Base-by-base conservation (phyloP, 2,113 vertebrate species). In the Chaetodon trifascialis region DNA sequence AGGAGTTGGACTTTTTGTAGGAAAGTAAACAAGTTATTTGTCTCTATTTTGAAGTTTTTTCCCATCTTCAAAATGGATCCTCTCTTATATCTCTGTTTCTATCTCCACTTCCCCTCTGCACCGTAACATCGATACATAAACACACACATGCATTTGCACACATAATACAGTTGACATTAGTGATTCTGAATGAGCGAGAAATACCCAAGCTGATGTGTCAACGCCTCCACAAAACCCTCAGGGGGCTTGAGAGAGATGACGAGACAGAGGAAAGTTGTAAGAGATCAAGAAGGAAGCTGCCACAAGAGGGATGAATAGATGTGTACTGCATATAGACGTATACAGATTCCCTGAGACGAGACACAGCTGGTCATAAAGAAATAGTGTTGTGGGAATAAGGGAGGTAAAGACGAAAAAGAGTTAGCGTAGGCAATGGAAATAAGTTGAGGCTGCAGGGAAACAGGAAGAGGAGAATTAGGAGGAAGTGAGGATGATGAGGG, bases 1-100 rank as follows among this genome's bases (percentile, higher is more conserved):
- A 12, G 12, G 69, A 59, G 17, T 5, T 11, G 2, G 17, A 49
- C 11, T 47, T 46, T 71, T 75, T 58, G n/a, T 7, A 52, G 11
- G 4, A 46, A 71, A 23, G 49, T 78, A 64, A 87, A 85, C 69
- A 84, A 88, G 23, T 2, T 80, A 12, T 63, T 73, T 71, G 38
- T 72, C 7, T 8, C 5, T 40, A 44, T 51, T 79, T 64, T 55
- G 16, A 44, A 34, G 10, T 46, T 76, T 76, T 30, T 58, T 34
- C 19, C 11, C 12, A 47, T 60, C 25, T 55, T 63, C 12, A 49
- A 42, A 68, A 23, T 30, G 36, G 8, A 51, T 38, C n/a, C 16
- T 42, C n/a, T 6, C 0, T 21, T 9, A 6, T 11, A 11, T 76
- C 0, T 34, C 15, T 46, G 38, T 30, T 46, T 42, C 11, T 4